Conservation (phyloP, 2,888 invertebrate genomes). For the Spodoptera exigua region DNA sequence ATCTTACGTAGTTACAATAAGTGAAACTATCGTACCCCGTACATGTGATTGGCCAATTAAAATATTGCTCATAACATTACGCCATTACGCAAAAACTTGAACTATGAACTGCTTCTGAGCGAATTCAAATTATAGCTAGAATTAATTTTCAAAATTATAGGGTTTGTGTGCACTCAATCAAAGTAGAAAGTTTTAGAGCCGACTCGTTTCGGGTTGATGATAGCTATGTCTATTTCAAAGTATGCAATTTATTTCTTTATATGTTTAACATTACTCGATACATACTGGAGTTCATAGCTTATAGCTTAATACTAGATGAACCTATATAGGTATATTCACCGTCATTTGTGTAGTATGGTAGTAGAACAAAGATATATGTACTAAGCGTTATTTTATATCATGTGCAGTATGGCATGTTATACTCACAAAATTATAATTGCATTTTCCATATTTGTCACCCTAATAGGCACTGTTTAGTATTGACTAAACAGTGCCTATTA, state of each 20-base stretch:
- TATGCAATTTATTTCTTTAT: neutral
- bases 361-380: too few species aligned
- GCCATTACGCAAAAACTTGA: constrained; percentile 69
- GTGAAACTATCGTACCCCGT: constrained; percentile 58
- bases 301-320: too few species aligned
- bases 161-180: constrained; percentile 68
- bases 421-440: too few species aligned
- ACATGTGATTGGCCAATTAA: constrained; percentile 68
- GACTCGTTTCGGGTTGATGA: constrained; percentile 46
- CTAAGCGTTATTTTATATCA: neutral
- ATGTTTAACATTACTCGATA: too few species aligned
- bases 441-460: too few species aligned
- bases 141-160: constrained; percentile 73
- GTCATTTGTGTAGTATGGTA: too few species aligned
- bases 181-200: constrained; percentile 68
- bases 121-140: constrained; percentile 67
- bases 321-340: too few species aligned
- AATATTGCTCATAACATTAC: constrained; percentile 66
- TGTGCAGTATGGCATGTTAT: too few species aligned
- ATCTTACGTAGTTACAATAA: constrained; percentile 54
- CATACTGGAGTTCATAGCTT: too few species aligned
- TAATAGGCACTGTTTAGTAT: too few species aligned
- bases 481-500: too few species aligned
- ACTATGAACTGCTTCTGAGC: constrained; percentile 74
- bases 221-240: constrained; percentile 9